Base-by-base conservation (phyloP, 2,888 invertebrate species). In the Leptopterna dolabrata region DNA sequence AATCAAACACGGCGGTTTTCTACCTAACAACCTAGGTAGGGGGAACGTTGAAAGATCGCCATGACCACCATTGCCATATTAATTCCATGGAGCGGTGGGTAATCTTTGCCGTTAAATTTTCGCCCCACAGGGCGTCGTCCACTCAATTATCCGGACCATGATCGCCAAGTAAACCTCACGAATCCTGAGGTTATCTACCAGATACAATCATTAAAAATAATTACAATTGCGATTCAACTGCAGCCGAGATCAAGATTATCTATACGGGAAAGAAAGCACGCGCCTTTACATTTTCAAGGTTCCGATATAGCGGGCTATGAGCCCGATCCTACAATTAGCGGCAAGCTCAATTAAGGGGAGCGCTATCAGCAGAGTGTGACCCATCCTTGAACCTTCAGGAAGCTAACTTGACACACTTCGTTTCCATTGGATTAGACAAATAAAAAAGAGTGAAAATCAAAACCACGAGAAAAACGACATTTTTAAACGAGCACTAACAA, bases 321-420 rank as follows among this genome's bases (percentile, higher is more conserved):
- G 24, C 11, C n/a, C 19, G 63, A 63, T 63, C 63, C 63, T 63
- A 24, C 63, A 63, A 63, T 63, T 63, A 63, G 63, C 24, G 63
- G 63, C 63, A 27, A 14, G 9, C 63, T 63, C 24, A 63, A 63
- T 63, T 24, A 63, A 63, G 27, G 19, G 24, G 63, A 13, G 63
- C 63, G 63, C 63, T 63, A 63, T 63, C 63, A 63, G 63, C 63
- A 63, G 63, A 63, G 63, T 63, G 63, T 24, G 63, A 63, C 24
- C 63, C 24, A 24, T 24, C 63, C 24, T 24, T 63, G 63, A 63
- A 24, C 63, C 24, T 27, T 63, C 63, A 63, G 63, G 63, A 63
- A 24, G 63, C 55, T 16, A 3, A 24, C 55, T 55, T 55, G 63
- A 63, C 63, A 63, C 63, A 63, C 63, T 63, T 63, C 63, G 19